Evolutionary conservation across 2,113 vertebrate genomes (phyloP), one percentile per base, ranked within the genome.

Genomic region (Hassar affinis): DNA sequence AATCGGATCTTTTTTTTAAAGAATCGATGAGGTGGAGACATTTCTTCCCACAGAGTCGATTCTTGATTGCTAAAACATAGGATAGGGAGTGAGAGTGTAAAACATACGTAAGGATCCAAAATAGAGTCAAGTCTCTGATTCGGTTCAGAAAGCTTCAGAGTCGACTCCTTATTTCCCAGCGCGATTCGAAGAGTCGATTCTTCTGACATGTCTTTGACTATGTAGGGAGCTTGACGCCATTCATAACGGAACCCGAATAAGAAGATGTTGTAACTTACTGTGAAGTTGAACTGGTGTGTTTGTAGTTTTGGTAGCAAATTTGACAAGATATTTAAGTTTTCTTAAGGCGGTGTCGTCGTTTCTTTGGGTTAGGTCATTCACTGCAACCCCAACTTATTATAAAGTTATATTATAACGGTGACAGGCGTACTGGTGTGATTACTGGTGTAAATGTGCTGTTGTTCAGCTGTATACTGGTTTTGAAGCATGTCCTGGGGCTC

Each of bases 401-500:
- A 27, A n/a, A 4, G n/a, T 27, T 72, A 47, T 30, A 51, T 27
- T 72, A 47, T 30, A 51, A 74, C 17, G 6, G 1, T 17, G 2
- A 8, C 25, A 25, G 2, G 20, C 38, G 5, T 27, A 27, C 7
- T 7, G 8, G 5, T 74, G 69, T 27, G 9, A 49, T 10, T 62
- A 30, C 5, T 61, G 35, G n/a, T n/a, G n/a, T n/a, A n/a, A n/a
- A n/a, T n/a, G n/a, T n/a, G n/a, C n/a, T n/a, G n/a, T n/a, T n/a
- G n/a, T n/a, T n/a, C n/a, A n/a, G n/a, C n/a, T n/a, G n/a, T n/a
- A n/a, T n/a, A n/a, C n/a, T n/a, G 2, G 14, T 61, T 59, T 25
- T 33, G 14, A 56, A 80, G 25, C 8, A 88, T 88, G 84, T 45
- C 30, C 11, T 85, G 72, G 81, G 57, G 47, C 47, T 66, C 69